phyloP scores from a whole-genome alignment of 2,888 invertebrate species.

The Cephus pygmeus region DNA sequence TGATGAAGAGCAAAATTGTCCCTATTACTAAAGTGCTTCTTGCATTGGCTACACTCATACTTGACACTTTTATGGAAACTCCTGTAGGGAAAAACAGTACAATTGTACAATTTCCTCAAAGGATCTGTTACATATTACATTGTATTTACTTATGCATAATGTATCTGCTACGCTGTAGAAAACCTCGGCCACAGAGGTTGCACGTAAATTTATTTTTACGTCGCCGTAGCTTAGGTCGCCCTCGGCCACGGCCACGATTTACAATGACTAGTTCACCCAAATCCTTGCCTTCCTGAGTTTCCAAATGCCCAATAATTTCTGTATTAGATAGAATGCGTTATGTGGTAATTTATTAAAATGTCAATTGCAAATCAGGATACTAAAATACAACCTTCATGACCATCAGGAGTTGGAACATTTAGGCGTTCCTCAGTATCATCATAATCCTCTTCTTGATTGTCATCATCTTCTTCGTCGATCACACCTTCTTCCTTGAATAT shows the following conservation, averaged over 20 bases:
- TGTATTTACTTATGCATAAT: slow-evolving; percentile 60
- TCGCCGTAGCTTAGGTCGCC: slow-evolving; percentile 68
- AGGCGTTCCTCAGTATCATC: slow-evolving; percentile 52
- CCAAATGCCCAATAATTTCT: slow-evolving; percentile 77
- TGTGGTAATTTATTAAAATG: slow-evolving; percentile 5
- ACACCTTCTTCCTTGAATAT: slow-evolving; percentile 80
- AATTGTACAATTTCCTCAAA: neutral
- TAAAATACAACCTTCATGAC: slow-evolving; percentile 48
- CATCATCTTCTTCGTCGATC: slow-evolving; percentile 71
- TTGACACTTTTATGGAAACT: slow-evolving; percentile 72
- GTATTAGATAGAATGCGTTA: slow-evolving; percentile 12
- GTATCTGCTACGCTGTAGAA: slow-evolving; percentile 68
- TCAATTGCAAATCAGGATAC: slow-evolving; percentile 2
- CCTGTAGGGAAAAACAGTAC: slow-evolving; percentile 37
- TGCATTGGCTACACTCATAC: slow-evolving; percentile 72
- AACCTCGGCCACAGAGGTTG: slow-evolving; percentile 68
- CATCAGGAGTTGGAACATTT: slow-evolving; percentile 44
- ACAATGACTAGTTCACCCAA: slow-evolving; percentile 74
- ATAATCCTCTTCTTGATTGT: slow-evolving; percentile 54
- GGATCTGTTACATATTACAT: slow-evolving; percentile 12
- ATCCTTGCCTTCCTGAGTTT: slow-evolving; percentile 71
- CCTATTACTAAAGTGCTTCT: slow-evolving; percentile 67
- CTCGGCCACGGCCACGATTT: slow-evolving; percentile 69
- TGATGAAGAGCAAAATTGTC: slow-evolving; percentile 72
- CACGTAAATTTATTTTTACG: slow-evolving; percentile 66